Conservation (phyloP, 2,113 vertebrate species). For the Garra rufa region DNA sequence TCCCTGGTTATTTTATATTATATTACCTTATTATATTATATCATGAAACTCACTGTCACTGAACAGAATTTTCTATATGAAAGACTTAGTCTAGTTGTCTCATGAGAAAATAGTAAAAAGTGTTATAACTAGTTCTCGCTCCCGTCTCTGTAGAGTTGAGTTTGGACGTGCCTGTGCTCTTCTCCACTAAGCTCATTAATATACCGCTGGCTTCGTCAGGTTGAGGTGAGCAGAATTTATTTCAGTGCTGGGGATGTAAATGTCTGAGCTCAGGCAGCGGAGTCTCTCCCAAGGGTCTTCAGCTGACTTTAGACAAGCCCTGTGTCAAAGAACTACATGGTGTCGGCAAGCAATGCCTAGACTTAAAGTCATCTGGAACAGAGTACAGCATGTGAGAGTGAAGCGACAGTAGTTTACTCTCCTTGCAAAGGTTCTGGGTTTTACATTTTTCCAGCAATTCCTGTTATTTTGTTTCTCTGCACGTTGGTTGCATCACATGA, state of each 20-base stretch:
- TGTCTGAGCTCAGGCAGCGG: not conserved
- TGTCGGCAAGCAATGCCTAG: not conserved
- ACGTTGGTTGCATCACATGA: not conserved
- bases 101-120: not conserved
- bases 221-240: slow-evolving; percentile 15
- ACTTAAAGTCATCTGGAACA: not conserved
- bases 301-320: slow-evolving; percentile 16
- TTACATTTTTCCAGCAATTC: not conserved
- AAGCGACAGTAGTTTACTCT: not conserved
- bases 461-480: not conserved
- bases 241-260: slow-evolving; percentile 1
- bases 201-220: slow-evolving; percentile 14
- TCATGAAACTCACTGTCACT: too few relatives aligned
- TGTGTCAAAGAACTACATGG: slow-evolving; percentile 25
- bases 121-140: not conserved
- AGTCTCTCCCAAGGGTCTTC: not conserved
- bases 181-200: slow-evolving; percentile 1
- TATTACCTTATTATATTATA: too few relatives aligned
- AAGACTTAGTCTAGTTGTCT: not conserved
- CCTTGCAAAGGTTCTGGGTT: not conserved
- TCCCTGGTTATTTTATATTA: too few relatives aligned
- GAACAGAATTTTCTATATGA: not conserved
- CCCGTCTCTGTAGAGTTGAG: not conserved
- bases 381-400: not conserved
- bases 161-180: not conserved